Base-by-base conservation (phyloP, 2,888 invertebrate genomes). In the Meta bourneti region DNA sequence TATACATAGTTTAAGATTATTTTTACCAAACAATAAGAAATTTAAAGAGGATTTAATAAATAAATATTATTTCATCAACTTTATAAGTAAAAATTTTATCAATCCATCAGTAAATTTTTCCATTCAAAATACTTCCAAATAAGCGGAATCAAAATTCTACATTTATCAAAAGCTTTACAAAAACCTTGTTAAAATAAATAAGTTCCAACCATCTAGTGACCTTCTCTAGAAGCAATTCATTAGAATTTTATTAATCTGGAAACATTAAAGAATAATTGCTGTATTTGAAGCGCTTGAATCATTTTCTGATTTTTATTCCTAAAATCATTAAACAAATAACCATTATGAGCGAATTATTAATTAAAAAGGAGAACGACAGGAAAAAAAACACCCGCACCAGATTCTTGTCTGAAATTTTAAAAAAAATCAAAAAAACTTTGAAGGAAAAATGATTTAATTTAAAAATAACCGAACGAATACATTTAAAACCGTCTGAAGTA, bases 281-380 rank as follows among this genome's bases (percentile, higher is more conserved):
- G 70, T 51, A 52, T 87, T 87, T 72, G 49, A 69, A 52, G 51
- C 20, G 72, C 16, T 69, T 71, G 54, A 88, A 81, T 88, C 74
- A 81, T 88, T 71, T 16, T 20, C 19, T 81, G 13, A 75, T 34
- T 20, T 80, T 74, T 75, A 88, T 88, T 75, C 84, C 8, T 48
- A 19, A 74, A 90, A 71, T 84, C 89, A 84, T 90, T 90, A 90
- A 90, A 78, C 78, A 90, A 83, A 84, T 84, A 89, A 83, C 83
- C 78, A 79, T 78, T 77, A 77, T 34, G 52, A 79, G 78, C 51
- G 70, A 79, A 79, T 72, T 90, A 78, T 90, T 90, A 79, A 90
- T 83, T 90, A 84, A 84, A 90, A 84, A 34, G 19, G 78, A 78
- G 78, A 72, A 82, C 34, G 75, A 70, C 54, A 81, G 54, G 34